phyloP scores from a whole-genome alignment of 2,888 invertebrate species.

The Macaria liturata region DNA sequence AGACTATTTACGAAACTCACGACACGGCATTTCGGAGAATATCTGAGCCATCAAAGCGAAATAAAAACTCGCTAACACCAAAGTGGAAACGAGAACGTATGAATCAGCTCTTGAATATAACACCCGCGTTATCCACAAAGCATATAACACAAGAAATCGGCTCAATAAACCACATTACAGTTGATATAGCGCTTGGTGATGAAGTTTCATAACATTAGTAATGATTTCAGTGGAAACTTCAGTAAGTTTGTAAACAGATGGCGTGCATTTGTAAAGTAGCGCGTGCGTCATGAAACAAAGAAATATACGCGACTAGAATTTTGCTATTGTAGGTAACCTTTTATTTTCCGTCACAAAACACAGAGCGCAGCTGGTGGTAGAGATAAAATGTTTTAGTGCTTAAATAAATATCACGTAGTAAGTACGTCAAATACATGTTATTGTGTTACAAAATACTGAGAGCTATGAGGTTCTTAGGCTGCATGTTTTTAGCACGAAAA shows the following conservation, averaged over 20 bases:
- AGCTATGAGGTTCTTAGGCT: too few relatives aligned
- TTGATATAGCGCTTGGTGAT: conserved; percentile 9
- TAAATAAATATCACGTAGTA: too few relatives aligned
- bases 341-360: too few relatives aligned
- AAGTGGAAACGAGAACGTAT: conserved; percentile 34
- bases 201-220: conserved; percentile 6
- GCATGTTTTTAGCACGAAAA: too few relatives aligned
- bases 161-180: conserved; percentile 16
- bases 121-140: conserved; percentile 9
- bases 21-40: conserved; percentile 32
- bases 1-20: conserved; percentile 25
- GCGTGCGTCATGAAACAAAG: conserved; percentile 25
- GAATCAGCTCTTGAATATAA: conserved; percentile 39
- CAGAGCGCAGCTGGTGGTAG: too few relatives aligned
- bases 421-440: too few relatives aligned
- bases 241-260: conserved; percentile 12
- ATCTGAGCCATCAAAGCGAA: conserved; percentile 40
- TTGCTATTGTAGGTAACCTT: background rate
- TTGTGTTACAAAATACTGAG: too few relatives aligned
- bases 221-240: conserved; percentile 10
- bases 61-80: conserved; percentile 38
- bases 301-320: conserved; percentile 4
- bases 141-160: conserved; percentile 9
- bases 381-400: too few relatives aligned
- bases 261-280: conserved; percentile 10